Base-by-base conservation (phyloP, 2,797 vertebrate species). In the Pseudochirops corinnae region DNA sequence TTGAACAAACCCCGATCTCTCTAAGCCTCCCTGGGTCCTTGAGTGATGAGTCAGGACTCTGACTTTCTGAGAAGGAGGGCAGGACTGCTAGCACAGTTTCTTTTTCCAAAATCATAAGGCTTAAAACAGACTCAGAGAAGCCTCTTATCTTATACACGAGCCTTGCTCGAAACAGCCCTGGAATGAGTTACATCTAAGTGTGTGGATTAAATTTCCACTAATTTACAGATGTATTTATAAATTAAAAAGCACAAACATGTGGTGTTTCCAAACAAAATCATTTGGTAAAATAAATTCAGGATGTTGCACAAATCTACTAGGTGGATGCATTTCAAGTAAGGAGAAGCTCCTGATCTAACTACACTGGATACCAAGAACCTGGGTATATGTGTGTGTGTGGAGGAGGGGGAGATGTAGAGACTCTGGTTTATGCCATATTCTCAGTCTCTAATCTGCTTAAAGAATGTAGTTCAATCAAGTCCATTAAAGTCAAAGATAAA, bases 201-300 rank as follows among this genome's bases (percentile, higher is more conserved):
- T 60, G 12, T 90, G 95, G 95, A 95, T 96, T 87, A 93, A 91
- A 92, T 95, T 91, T 93, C 93, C 52, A 31, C 56, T 60, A 92
- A 94, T 95, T 92, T 95, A 91, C 92, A 93, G 95, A 95, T 55
- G 94, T 94, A 90, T 95, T 93, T 96, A 60, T 93, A 93, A 95
- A 82, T 90, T 29, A 93, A 97, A 97, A 6, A 31, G n/a, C 62
- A 92, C 31, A 60, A 60, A 60, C 90, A 53, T 53, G 10, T 29
- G 55, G 33, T 93, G 55, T 92, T 95, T 95, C 94, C 92, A 94
- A 95, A 97, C 90, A 94, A 91, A 94, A 93, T 92, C 33, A 58
- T 55, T 92, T 92, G 56, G 74, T 52, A 87, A 93, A 92, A 67
- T 24, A 91, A 94, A 93, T 90, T 93, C 87, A 96, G 58, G 60